Conservation (phyloP, 2,113 vertebrate genomes). For the Excalfactoria chinensis region DNA sequence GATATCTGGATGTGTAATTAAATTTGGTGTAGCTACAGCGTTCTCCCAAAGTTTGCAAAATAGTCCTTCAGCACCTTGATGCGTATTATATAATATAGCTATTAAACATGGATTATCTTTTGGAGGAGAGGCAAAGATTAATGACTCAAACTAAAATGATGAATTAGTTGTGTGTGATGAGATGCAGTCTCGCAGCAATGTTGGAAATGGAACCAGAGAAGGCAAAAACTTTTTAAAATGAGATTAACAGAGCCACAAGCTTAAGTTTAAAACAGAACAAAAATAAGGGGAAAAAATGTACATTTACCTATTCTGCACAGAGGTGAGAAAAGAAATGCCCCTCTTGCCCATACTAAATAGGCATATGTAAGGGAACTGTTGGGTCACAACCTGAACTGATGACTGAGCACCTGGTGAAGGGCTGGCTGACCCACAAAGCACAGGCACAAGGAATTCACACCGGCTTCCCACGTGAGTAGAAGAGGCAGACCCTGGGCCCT, state of each 20-base stretch:
- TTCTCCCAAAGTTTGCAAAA: constrained; percentile 4
- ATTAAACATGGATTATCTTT: constrained; percentile 52
- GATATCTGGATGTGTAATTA: not conserved
- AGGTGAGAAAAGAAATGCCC: not conserved
- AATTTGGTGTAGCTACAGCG: not conserved
- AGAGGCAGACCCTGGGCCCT: too few species aligned
- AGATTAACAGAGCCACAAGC: not conserved
- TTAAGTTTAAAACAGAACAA: not conserved
- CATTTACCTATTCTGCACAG: not conserved
- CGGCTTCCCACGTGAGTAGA: too few species aligned
- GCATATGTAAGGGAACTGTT: too few species aligned
- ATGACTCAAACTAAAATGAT: constrained; percentile 47
- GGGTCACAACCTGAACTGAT: too few species aligned
- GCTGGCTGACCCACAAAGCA: too few species aligned
- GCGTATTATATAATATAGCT: not conserved
- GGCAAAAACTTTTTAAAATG: constrained; percentile 36
- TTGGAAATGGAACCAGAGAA: constrained; percentile 22
- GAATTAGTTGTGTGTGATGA: constrained; percentile 22
- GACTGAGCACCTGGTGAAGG: too few species aligned
- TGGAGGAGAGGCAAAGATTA: constrained; percentile 53
- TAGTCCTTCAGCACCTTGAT: not conserved
- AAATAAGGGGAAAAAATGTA: not conserved
- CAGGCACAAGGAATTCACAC: too few species aligned
- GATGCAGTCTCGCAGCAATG: not conserved
- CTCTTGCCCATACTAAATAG: not conserved